phyloP scores from a whole-genome alignment of 1,140 invertebrate genomes.

The Holcopasites calliopsidis region DNA sequence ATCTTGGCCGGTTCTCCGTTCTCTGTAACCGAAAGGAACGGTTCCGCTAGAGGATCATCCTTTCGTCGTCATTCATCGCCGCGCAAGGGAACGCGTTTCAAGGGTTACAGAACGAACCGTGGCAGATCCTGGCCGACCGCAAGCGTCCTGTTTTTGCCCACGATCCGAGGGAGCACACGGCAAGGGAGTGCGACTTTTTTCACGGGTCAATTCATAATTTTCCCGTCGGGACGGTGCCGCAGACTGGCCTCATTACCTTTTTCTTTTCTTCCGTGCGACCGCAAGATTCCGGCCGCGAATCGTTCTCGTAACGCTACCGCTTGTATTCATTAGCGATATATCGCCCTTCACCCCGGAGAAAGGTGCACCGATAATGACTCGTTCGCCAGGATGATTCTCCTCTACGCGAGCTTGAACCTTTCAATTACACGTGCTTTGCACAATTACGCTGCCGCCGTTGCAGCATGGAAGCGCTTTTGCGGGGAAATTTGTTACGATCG shows the following conservation, averaged over 20 bases:
- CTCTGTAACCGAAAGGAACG: constrained; percentile 76
- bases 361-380: constrained; percentile 1
- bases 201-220: constrained; percentile 72
- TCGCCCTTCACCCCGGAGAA: neutral
- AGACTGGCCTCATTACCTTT: constrained; percentile 74
- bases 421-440: neutral
- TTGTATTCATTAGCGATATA: constrained; percentile 48
- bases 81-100: constrained; percentile 10
- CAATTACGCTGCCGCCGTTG: neutral
- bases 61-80: constrained; percentile 3
- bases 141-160: constrained; percentile 61
- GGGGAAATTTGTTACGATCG: neutral
- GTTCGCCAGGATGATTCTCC: constrained; percentile 14
- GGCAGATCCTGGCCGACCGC: constrained; percentile 50
- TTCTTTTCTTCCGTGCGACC: constrained; percentile 67
- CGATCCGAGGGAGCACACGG: constrained; percentile 27
- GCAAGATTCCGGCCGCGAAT: constrained; percentile 70
- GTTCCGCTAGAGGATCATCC: constrained; percentile 41
- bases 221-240: constrained; percentile 69
- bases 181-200: constrained; percentile 57
- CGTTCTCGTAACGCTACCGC: constrained; percentile 38
- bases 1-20: constrained; percentile 89
- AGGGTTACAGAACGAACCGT: constrained; percentile 14
- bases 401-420: neutral
- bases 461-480: neutral